These are phyloP conservation scores for Pleuronectes platessa DNA, from an alignment of 2,113 vertebrate species.

Conservation along the genomic window DNA sequence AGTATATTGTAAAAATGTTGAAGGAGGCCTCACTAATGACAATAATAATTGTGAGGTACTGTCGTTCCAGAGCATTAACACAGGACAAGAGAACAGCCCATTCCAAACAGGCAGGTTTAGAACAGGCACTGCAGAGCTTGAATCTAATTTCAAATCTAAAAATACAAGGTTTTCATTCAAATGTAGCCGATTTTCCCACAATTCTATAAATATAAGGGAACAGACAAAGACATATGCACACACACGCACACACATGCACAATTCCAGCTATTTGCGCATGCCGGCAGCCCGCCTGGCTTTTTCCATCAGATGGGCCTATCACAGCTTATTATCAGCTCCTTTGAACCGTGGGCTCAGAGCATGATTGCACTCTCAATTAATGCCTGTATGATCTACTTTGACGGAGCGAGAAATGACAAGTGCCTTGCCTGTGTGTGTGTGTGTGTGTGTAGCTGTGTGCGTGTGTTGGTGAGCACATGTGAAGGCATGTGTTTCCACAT, in stretches of 20 bases:
- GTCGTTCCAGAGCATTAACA: neutral
- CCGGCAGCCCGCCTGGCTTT: conserved; percentile 52
- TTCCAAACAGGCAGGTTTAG: too few species aligned
- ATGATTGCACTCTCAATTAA: conserved; percentile 82
- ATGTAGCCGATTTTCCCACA: neutral
- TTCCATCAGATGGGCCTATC: conserved; percentile 79
- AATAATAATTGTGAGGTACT: neutral
- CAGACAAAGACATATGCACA: neutral
- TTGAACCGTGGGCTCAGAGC: conserved; percentile 80
- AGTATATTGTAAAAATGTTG: neutral
- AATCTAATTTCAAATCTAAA: neutral
- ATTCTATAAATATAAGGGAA: conserved; percentile 19
- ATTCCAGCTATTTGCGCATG: conserved; percentile 24
- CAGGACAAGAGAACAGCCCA: neutral
- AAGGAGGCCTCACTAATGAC: neutral
- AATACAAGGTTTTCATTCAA: neutral
- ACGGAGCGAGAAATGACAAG: conserved; percentile 71
- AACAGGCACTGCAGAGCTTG: neutral
- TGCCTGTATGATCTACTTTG: conserved; percentile 76
- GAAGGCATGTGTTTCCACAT: neutral
- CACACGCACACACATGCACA: conserved; percentile 10
- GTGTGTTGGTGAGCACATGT: neutral
- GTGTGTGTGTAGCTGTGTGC: conserved; percentile 1
- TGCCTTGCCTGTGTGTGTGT: conserved; percentile 31
- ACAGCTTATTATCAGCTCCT: conserved; percentile 81